Evolutionary conservation across 2,888 invertebrate genomes (phyloP), one percentile per base, ranked within the genome.

Genomic region (Harmothoe impar): DNA sequence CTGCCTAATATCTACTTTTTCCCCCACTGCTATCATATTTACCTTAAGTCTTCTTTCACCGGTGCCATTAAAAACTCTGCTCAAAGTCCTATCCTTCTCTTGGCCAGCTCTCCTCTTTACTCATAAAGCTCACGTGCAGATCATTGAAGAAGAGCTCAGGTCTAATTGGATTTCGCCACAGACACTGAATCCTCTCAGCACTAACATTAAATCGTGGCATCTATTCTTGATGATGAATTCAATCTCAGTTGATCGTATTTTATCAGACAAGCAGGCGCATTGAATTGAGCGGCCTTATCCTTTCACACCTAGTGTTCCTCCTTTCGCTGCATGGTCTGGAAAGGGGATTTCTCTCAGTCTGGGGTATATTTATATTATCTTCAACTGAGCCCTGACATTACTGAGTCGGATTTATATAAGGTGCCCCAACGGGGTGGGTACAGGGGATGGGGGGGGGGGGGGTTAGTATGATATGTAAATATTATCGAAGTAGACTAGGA

Each of bases 221-320:
- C 77, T 31, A 77, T 81, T 81, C 81, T 81, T 81, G 33, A 35
- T 81, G 81, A 81, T 33, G 43, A 43, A 81, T 81, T 33, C 12
- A 33, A 81, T 81, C 33, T n/a, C 43, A 23, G 17, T 17, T 15
- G 81, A 81, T 81, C 17, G 81, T 81, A 81, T 81, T 81, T n/a
- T 43, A n/a, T 7, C 33, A 81, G 35, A 81, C 81, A 81, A 81
- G 33, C 20, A 81, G 43, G n/a, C 35, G n/a, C 20, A 23, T 43
- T 20, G 43, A 33, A 81, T 43, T 81, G 81, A 35, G 81, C 23
- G 1, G 31, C 33, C 43, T 81, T 81, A 81, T 81, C 81, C 35
- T 43, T 43, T 17, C 15, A 0, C 81, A 77, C 31, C 77, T 25
- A 17, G 10, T 20, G n/a, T 31, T 77, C 77, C 25, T 77, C 25